phyloP scores from a whole-genome alignment of 2,113 vertebrate genomes.

The Ptyas mucosa region DNA sequence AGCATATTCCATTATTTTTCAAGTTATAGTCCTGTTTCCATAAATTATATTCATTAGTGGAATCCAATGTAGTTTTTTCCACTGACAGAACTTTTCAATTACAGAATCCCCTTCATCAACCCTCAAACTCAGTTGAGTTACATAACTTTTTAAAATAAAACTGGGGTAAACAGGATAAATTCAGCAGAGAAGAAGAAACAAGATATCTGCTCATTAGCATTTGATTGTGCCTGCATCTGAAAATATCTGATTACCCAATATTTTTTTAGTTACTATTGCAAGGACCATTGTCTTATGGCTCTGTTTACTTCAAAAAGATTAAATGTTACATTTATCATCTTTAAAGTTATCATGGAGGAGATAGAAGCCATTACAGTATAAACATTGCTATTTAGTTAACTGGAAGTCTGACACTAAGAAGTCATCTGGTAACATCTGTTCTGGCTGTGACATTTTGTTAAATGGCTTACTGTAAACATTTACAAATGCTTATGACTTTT shows the following conservation, averaged over 20 bases:
- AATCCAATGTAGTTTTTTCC: background rate
- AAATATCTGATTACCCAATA: background rate
- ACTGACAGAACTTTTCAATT: background rate
- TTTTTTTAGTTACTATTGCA: background rate
- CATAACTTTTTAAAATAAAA: background rate
- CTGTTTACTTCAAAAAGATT: background rate
- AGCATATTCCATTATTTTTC: background rate
- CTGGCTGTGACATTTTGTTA: background rate
- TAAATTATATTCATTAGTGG: background rate
- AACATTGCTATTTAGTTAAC: background rate
- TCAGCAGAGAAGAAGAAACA: background rate
- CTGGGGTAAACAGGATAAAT: background rate
- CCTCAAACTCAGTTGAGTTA: background rate
- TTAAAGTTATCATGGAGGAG: background rate
- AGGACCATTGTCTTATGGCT: background rate
- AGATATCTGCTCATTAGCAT: background rate
- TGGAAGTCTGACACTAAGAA: background rate
- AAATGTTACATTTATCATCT: background rate
- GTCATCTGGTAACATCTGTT: background rate
- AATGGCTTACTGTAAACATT: background rate
- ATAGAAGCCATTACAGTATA: background rate
- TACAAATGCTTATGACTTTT: background rate
- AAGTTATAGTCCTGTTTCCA: background rate
- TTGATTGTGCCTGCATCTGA: background rate
- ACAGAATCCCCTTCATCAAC: background rate